Percentiles rank a stretch among this genome's conserved stretches.
Conservation (phyloP, 2,113 vertebrate species). For the Dicaeum eximium region DNA sequence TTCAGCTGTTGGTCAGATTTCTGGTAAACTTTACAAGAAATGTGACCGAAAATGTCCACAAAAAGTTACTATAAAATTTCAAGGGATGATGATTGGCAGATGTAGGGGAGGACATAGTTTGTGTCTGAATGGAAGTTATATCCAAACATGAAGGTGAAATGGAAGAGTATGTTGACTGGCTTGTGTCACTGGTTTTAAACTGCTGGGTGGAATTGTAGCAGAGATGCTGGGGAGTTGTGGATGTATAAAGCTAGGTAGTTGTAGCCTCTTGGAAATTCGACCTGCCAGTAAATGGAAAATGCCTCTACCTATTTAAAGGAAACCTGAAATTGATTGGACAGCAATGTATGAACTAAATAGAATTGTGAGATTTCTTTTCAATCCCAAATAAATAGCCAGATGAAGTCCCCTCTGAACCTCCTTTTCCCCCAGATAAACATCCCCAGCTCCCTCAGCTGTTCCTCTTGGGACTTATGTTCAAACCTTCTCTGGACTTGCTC, state of each 20-base stretch:
- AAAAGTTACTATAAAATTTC: background rate
- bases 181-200: background rate
- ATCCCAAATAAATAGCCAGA: background rate
- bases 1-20: background rate
- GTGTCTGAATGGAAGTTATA: background rate
- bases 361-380: background rate
- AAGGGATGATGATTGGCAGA: accelerated
- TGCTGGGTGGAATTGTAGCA: background rate
- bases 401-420: background rate
- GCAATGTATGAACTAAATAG: background rate
- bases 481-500: background rate
- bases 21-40: background rate
- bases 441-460: background rate
- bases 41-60: background rate
- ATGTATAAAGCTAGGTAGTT: background rate
- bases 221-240: background rate
- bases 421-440: background rate
- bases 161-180: background rate
- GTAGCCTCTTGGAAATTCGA: background rate
- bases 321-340: background rate
- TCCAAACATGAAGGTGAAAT: background rate
- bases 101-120: background rate
- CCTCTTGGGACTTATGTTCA: background rate
- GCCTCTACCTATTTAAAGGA: background rate
- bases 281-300: background rate